phyloP scores from a whole-genome alignment of 2,888 invertebrate genomes.

The Pyrocoelia pectoralis region DNA sequence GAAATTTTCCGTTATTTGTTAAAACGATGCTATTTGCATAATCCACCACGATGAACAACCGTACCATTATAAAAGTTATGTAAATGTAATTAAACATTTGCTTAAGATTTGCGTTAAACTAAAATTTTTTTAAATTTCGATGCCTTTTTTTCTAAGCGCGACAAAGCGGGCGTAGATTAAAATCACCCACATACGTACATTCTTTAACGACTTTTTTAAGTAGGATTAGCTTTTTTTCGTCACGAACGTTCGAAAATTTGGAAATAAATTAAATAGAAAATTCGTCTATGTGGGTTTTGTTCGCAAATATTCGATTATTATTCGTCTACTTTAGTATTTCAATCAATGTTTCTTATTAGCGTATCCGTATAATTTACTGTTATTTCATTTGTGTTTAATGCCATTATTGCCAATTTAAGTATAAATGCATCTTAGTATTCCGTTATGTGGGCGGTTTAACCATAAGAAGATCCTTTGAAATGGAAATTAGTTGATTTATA shows the following conservation, averaged over 20 bases:
- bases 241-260: conserved; percentile 10
- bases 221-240: neutral
- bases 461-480: conserved; percentile 17
- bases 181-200: too few relatives aligned
- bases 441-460: conserved; percentile 22
- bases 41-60: too few relatives aligned
- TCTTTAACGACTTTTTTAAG: too few relatives aligned
- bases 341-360: conserved; percentile 10
- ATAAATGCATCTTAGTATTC: conserved; percentile 11
- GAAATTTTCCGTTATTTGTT: too few relatives aligned
- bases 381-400: conserved; percentile 14
- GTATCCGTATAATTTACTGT: conserved; percentile 20
- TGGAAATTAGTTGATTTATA: conserved; percentile 22
- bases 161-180: too few relatives aligned
- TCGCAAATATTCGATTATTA: conserved; percentile 19
- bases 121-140: too few relatives aligned
- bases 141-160: too few relatives aligned
- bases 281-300: conserved; percentile 17
- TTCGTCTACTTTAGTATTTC: conserved; percentile 12
- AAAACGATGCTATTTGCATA: too few relatives aligned
- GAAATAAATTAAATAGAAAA: conserved; percentile 12
- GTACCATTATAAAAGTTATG: too few relatives aligned
- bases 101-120: too few relatives aligned
- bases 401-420: conserved; percentile 23
- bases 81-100: too few relatives aligned